phyloP scores from a whole-genome alignment of 2,113 vertebrate genomes.

The Centropus unirufus region DNA sequence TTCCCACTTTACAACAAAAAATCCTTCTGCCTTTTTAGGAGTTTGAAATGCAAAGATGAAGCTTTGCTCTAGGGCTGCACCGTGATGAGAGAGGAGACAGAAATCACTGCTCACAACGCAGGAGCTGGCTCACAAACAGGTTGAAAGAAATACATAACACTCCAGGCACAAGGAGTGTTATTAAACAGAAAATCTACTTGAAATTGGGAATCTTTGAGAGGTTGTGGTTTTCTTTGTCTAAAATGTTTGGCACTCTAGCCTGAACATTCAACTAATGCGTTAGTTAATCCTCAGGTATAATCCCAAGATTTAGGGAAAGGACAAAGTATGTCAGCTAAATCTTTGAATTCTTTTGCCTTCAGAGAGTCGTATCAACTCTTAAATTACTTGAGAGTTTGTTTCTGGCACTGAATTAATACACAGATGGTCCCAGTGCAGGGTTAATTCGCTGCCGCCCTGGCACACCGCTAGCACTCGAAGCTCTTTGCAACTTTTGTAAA shows the following conservation, averaged over 20 bases:
- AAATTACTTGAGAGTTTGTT: neutral
- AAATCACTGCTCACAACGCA: neutral
- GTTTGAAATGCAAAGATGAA: neutral
- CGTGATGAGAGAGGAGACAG: neutral
- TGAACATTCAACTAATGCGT: neutral
- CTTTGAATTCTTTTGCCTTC: neutral
- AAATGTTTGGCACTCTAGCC: neutral
- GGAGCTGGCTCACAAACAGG: neutral
- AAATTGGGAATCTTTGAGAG: neutral
- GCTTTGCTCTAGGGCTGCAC: neutral
- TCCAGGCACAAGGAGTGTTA: neutral
- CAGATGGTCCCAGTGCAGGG: neutral
- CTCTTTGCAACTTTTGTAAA: neutral
- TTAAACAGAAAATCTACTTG: slow-evolving; percentile 1
- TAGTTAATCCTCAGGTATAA: neutral
- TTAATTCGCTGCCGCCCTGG: neutral
- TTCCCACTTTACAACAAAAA: neutral
- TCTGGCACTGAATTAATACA: neutral
- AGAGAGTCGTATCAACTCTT: neutral
- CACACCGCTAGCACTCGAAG: neutral
- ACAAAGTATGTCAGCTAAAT: neutral
- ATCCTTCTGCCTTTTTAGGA: neutral
- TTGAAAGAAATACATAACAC: neutral
- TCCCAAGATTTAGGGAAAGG: neutral
- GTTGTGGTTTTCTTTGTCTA: neutral